phyloP scores from a whole-genome alignment of 2,113 vertebrate genomes.

The Aspidoscelis tigris region DNA sequence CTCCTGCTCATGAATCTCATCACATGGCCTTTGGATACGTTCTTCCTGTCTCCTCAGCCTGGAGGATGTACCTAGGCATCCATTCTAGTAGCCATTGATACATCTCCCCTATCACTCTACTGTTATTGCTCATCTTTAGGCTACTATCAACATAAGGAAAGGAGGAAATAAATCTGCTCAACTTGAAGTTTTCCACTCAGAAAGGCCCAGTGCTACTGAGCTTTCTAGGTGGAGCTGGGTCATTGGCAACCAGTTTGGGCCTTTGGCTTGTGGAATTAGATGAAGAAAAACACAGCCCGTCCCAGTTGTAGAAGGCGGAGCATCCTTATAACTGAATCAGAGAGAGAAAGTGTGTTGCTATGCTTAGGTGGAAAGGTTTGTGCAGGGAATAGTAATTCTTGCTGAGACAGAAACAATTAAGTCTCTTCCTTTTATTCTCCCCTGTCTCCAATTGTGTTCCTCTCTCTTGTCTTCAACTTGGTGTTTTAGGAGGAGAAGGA shows the following conservation, averaged over 20 bases:
- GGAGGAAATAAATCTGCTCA: neutral
- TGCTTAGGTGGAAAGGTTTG: neutral
- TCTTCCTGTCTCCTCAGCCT: no score
- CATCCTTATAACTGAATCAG: neutral
- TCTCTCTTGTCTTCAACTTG: constrained; percentile 14
- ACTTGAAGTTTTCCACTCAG: neutral
- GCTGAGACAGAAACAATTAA: constrained; percentile 8
- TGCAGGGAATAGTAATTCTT: neutral
- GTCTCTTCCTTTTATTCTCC: neutral
- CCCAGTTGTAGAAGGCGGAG: neutral
- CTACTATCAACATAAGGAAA: no score
- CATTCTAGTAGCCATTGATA: no score
- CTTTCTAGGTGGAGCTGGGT: neutral
- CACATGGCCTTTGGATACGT: no score
- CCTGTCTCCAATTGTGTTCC: neutral
- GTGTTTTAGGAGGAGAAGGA: constrained; percentile 93
- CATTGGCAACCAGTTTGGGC: neutral
- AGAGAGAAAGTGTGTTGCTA: neutral
- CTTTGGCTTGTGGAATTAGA: neutral
- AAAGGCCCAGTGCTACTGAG: neutral
- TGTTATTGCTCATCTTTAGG: no score
- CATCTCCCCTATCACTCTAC: no score
- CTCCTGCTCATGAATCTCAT: no score
- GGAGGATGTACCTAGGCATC: no score
- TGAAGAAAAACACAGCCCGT: neutral